Evolutionary conservation across 2,888 invertebrate genomes (phyloP), one percentile per base, ranked within the genome.

Genomic region (Scaptomyza caliginosa): DNA sequence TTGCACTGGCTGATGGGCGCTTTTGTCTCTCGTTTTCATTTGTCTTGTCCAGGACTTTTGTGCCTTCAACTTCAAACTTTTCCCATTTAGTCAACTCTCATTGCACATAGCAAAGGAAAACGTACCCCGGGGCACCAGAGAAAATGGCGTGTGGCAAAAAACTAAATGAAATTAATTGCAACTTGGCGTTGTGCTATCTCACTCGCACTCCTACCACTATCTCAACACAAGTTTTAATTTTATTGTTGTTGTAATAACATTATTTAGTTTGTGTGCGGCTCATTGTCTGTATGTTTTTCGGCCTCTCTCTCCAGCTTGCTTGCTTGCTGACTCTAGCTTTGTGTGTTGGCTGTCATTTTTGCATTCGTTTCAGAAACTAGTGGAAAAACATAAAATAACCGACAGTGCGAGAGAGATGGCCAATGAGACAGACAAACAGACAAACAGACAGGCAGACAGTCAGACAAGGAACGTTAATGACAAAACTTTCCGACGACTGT

Each of bases 141-240:
- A 66, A 78, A 78, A 74, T 75, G 75, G 76, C 69, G 72, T 80
- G 80, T 82, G 83, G 77, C 62, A 79, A 83, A 77, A 82, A 85
- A 80, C 77, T 78, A 83, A 83, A 86, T 80, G 75, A 87, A 87
- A 87, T 85, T 85, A 85, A 85, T 85, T 85, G 84, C 86, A 79
- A 72, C 84, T 74, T 75, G 80, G 67, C 69, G 63, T 57, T 63
- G 21, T 68, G 66, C 39, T 45, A 56, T 66, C 60, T 67, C 66
- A n/a, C 63, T 77, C 56, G 32, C 56, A 36, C 68, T 46, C 50
- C 7, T 32, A 2, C 0, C 7, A 8, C 16, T 8, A 8, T 45
- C 24, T 36, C 43, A 13, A 30, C 23, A 43, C 56, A 80, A 80
- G 77, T 80, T 80, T 80, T 80, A 84, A 80, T 80, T 80, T 80